Conservation (phyloP, 37 sponge, comb jelly and placozoan species). For the Bolinopsis microptera region DNA sequence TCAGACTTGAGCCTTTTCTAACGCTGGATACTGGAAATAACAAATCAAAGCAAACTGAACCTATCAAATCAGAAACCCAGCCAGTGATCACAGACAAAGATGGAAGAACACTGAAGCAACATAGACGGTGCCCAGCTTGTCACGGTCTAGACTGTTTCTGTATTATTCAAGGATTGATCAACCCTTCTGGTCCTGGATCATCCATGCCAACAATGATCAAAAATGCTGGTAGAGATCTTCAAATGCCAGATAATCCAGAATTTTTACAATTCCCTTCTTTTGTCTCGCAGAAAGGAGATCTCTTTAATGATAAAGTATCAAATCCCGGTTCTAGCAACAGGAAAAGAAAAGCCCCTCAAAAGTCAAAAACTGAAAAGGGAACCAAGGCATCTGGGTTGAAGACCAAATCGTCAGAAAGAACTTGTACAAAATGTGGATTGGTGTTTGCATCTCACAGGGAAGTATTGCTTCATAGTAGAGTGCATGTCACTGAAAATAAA, state of each 20-base stretch:
- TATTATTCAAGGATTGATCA: background rate
- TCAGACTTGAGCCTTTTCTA: background rate
- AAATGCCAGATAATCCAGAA: background rate
- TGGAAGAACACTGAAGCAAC: background rate
- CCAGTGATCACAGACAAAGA: background rate
- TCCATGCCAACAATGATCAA: background rate
- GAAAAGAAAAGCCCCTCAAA: background rate
- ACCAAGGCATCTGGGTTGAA: background rate
- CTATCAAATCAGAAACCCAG: background rate
- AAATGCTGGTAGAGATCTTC: background rate
- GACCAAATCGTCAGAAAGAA: conserved; percentile 1
- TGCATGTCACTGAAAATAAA: background rate
- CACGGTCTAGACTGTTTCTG: background rate
- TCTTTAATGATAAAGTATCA: background rate
- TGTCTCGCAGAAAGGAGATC: background rate
- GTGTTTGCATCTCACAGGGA: conserved; percentile 13
- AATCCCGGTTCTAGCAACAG: background rate
- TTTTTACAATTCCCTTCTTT: background rate
- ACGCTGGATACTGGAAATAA: background rate
- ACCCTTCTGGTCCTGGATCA: background rate
- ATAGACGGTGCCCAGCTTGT: background rate
- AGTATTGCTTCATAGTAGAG: conserved; percentile 1
- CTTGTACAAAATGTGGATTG: conserved; percentile 47
- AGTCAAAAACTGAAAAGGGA: background rate
- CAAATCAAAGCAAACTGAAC: background rate